Conservation (phyloP, 1,140 invertebrate species). For the Cherax destructor region DNA sequence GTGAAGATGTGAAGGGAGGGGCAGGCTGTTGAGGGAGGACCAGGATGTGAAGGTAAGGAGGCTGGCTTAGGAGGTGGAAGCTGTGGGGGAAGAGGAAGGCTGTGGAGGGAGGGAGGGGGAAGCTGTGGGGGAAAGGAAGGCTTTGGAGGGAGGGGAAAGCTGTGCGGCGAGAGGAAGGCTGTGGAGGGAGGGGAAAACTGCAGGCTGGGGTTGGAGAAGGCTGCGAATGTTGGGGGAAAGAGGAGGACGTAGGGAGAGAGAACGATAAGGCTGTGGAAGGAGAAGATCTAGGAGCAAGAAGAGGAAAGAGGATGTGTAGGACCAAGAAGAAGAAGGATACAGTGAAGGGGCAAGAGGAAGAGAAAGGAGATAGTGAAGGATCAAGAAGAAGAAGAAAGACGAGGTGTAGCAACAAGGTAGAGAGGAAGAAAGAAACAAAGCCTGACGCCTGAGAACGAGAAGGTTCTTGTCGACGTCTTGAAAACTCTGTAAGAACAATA, state of each 20-base stretch:
- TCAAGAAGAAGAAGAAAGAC: too few species aligned
- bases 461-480: too few species aligned
- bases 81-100: neutral
- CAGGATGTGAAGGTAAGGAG: neutral
- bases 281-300: too few species aligned
- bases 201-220: neutral
- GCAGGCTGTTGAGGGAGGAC: neutral
- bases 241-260: neutral
- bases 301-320: too few species aligned
- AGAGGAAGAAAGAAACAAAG: neutral
- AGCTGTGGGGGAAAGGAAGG: neutral
- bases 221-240: neutral
- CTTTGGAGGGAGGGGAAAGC: neutral
- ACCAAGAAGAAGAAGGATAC: too few species aligned
- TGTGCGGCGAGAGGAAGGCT: neutral
- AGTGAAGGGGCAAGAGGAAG: too few species aligned
- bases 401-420: too few species aligned
- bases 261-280: too few species aligned
- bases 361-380: too few species aligned
- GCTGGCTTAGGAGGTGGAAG: neutral
- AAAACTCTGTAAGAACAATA: too few species aligned
- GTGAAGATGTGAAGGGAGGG: too few species aligned
- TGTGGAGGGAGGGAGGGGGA: neutral
- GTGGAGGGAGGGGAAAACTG: neutral
- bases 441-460: too few species aligned